Percentiles rank a stretch among this genome's conserved stretches.
These are phyloP conservation scores for Diplodus puntazzo DNA, from an alignment of 2,797 vertebrate species.

Conservation along the genomic window DNA sequence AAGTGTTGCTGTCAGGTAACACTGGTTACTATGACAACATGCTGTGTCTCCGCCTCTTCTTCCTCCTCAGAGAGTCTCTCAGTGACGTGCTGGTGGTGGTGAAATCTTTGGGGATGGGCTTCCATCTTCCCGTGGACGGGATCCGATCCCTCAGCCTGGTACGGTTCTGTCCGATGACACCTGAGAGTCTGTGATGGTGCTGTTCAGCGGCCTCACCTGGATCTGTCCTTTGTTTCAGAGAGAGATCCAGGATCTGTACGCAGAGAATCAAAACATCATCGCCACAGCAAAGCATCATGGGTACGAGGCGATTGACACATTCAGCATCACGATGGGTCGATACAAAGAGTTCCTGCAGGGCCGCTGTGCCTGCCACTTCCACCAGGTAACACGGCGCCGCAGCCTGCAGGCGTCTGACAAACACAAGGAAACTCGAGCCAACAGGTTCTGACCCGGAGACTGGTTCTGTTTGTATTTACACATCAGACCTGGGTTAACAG, in stretches of 20 bases:
- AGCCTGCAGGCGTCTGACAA: too few relatives aligned
- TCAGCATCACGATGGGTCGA: conserved; percentile 94
- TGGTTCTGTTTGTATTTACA: too few relatives aligned
- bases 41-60: background rate
- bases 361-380: conserved; percentile 95
- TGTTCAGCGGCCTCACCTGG: background rate
- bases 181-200: too few relatives aligned
- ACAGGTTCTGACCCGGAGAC: too few relatives aligned
- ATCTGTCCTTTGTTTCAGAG: conserved; percentile 72
- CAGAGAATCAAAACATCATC: conserved; percentile 89
- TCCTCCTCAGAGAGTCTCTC: conserved; percentile 87
- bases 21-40: background rate
- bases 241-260: conserved; percentile 89
- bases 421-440: too few relatives aligned
- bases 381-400: conserved; percentile 87
- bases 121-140: conserved; percentile 94
- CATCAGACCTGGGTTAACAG: too few relatives aligned
- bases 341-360: conserved; percentile 97
- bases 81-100: conserved; percentile 91
- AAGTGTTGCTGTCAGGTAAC: background rate
- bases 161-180: conserved; percentile 46
- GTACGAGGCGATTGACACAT: conserved; percentile 94
- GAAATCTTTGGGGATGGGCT: conserved; percentile 96
- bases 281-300: conserved; percentile 87
- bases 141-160: conserved; percentile 91